Base-by-base conservation (phyloP, 2,113 vertebrate species). In the Neofelis nebulosa region DNA sequence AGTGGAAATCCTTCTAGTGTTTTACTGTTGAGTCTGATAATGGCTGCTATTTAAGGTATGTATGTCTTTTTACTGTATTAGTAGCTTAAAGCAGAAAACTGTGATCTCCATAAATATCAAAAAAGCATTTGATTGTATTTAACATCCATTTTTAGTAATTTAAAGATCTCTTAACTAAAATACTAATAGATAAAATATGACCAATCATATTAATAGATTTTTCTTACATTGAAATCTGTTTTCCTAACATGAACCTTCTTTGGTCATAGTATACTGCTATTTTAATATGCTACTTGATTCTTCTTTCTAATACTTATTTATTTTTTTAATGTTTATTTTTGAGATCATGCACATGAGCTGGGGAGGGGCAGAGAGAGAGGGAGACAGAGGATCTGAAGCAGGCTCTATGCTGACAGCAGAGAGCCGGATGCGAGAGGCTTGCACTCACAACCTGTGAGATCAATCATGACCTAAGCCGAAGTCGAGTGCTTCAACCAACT, bases 121-220 rank as follows among this genome's bases (percentile, higher is more conserved):
- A 63, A 89, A 93, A n/a, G 14, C n/a, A 83, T 52, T 89, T 92
- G 80, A 81, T 91, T 61, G 29, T 86, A 41, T 73, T 93, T 96
- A 74, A 61, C 48, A 50, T 71, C 25, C 31, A 57, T 86, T 78
- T 94, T 89, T 92, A 25, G 61, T 86, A 19, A 74, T 83, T 89
- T 80, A 45, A 76, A 80, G 68, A 68, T 94, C 16, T 71, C 19
- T 89, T 68, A 48, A 79, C 13, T 86, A 55, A 89, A 94, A 63
- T 92, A 38, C 9, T 50, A 61, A 52, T 61, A 89, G 14, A 48
- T 87, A 41, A 97, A 88, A 88, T 89, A 80, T 6, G 9, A 52
- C 89, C 33, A 76, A 0, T 78, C 88, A 33, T 61, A 55, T 92
- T 83, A 78, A 45, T 38, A 80, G 4, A 25, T 61, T 91, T 91